These are phyloP conservation scores for Chlorodrepanis virens DNA, from an alignment of 2,113 vertebrate species.

Conservation along the genomic window DNA sequence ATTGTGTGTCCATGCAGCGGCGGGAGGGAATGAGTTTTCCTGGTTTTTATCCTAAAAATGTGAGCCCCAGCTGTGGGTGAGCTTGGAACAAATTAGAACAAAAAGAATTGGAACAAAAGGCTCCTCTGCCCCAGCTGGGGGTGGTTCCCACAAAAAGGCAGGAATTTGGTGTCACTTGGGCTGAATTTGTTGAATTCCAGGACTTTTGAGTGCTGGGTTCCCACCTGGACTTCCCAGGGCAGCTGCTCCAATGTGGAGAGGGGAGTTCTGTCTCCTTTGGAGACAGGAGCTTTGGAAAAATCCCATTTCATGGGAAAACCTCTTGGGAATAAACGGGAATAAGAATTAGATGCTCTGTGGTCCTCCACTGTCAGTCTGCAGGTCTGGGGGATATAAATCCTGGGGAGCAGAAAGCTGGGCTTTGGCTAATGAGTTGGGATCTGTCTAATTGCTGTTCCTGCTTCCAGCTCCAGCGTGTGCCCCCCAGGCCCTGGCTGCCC, in stretches of 20 bases:
- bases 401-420: neutral
- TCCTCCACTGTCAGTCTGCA: accelerated
- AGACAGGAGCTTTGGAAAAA: neutral
- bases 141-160: neutral
- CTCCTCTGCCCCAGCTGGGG: accelerated
- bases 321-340: neutral
- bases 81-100: neutral
- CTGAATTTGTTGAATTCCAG: neutral
- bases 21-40: neutral
- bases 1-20: accelerated
- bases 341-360: neutral
- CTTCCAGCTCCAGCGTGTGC: neutral
- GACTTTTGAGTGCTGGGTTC: accelerated
- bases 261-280: too few species aligned
- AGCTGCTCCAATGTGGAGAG: neutral
- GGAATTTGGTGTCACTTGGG: neutral
- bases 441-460: too few species aligned
- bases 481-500: neutral
- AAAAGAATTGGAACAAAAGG: neutral
- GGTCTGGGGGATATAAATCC: accelerated
- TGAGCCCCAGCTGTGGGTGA: neutral
- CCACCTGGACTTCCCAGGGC: neutral
- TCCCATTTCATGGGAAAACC: neutral
- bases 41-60: neutral
- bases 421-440: accelerated